phyloP scores from a whole-genome alignment of 2,113 vertebrate species.

The Steatornis caripensis region DNA sequence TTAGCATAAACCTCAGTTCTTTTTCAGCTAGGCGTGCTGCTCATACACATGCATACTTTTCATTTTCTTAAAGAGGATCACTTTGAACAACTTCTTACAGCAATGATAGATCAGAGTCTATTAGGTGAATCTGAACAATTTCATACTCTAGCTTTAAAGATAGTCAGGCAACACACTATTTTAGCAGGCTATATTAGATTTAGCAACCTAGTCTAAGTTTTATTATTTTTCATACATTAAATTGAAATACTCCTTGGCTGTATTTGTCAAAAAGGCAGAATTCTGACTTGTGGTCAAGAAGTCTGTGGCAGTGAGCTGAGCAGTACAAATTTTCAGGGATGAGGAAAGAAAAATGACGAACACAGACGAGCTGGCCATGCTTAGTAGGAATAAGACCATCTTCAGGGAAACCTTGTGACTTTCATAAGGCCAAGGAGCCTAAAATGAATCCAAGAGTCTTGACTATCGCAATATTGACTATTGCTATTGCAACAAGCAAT shows the following conservation, averaged over 20 bases:
- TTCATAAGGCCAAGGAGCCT: not conserved
- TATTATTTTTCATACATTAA: not conserved
- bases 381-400: not conserved
- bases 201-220: not conserved
- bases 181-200: not conserved
- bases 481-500: not conserved
- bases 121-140: not conserved
- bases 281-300: not conserved
- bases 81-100: not conserved
- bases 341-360: not conserved
- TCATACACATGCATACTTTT: not conserved
- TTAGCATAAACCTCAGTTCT: not conserved
- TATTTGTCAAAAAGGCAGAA: not conserved
- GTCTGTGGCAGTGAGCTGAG: not conserved
- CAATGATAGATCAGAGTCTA: not conserved
- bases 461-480: accelerated
- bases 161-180: not conserved
- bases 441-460: not conserved
- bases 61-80: not conserved
- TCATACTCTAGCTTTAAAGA: not conserved
- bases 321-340: not conserved
- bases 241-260: not conserved
- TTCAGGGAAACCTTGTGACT: not conserved
- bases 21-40: not conserved
- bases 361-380: not conserved